These are phyloP conservation scores for Cantharis lateralis DNA, from an alignment of 2,888 invertebrate species.

Conservation along the genomic window DNA sequence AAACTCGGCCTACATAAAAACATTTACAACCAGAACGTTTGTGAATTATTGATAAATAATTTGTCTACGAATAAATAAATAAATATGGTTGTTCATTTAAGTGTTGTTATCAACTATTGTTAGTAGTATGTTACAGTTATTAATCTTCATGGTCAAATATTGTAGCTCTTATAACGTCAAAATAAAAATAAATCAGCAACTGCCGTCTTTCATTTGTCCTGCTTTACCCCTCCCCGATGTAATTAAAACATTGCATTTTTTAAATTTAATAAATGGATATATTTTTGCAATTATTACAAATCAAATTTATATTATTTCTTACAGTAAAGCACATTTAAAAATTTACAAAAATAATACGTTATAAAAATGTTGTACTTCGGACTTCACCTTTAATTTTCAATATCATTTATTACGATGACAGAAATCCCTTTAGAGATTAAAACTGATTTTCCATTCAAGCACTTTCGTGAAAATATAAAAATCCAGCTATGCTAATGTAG, in stretches of 20 bases:
- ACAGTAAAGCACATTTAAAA: background rate
- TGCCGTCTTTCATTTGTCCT: background rate
- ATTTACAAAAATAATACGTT: too few species aligned
- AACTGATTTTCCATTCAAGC: too few species aligned
- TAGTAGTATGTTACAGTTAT: slow-evolving; percentile 48
- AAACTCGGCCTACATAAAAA: slow-evolving; percentile 20
- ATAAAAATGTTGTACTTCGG: too few species aligned
- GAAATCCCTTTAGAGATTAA: too few species aligned
- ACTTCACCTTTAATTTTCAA: too few species aligned
- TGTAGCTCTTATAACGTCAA: slow-evolving; percentile 51
- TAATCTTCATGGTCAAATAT: slow-evolving; percentile 45
- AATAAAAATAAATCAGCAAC: slow-evolving; percentile 40
- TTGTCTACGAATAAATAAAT: background rate
- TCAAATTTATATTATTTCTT: background rate
- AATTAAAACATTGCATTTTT: too few species aligned
- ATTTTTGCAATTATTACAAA: background rate
- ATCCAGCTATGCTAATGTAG: too few species aligned
- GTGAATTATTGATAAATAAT: background rate
- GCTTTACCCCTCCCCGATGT: background rate
- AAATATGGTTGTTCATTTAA: slow-evolving; percentile 37
- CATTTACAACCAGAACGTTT: background rate
- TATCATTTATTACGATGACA: too few species aligned
- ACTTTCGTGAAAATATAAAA: too few species aligned
- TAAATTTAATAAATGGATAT: background rate
- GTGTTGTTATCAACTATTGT: slow-evolving; percentile 48